Evolutionary conservation across 2,113 vertebrate genomes (phyloP).

Genomic region (Notechis scutatus): DNA sequence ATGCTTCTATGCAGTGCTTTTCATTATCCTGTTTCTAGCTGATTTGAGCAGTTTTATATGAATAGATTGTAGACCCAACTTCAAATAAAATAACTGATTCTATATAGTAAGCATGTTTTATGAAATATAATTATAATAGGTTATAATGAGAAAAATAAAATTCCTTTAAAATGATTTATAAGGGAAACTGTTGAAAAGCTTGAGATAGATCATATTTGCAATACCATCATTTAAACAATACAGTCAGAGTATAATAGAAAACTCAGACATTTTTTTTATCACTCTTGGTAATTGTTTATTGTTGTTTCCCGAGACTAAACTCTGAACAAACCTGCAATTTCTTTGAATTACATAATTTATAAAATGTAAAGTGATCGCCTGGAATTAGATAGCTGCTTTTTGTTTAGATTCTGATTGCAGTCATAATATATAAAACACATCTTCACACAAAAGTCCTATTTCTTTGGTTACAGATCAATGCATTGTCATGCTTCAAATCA

Average conservation of each 20-base stretch:
- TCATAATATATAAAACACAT: not conserved
- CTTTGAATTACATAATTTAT: not conserved
- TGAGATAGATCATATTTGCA: slow-evolving; percentile 29
- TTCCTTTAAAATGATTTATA: not conserved
- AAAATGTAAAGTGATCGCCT: not conserved
- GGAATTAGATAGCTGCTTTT: not conserved
- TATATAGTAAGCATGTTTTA: not conserved
- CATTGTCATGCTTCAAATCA: not conserved
- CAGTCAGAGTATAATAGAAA: not conserved
- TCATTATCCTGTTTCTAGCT: not conserved
- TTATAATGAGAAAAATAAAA: not conserved
- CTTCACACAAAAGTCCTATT: not conserved
- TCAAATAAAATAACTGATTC: slow-evolving; percentile 4
- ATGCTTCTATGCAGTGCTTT: not conserved
- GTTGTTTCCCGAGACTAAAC: slow-evolving; percentile 28
- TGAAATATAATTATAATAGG: slow-evolving; percentile 27
- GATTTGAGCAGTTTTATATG: not conserved
- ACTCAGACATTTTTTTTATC: slow-evolving; percentile 43
- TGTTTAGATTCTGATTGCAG: not conserved
- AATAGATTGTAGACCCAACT: not conserved
- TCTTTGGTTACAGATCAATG: not conserved
- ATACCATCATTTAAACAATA: slow-evolving; percentile 28
- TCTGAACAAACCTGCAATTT: slow-evolving; percentile 18
- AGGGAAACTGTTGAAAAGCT: slow-evolving; percentile 28
- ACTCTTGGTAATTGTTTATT: slow-evolving; percentile 33